These are phyloP conservation scores for Laothoe populi DNA, from an alignment of 2,888 invertebrate species.

Conservation along the genomic window DNA sequence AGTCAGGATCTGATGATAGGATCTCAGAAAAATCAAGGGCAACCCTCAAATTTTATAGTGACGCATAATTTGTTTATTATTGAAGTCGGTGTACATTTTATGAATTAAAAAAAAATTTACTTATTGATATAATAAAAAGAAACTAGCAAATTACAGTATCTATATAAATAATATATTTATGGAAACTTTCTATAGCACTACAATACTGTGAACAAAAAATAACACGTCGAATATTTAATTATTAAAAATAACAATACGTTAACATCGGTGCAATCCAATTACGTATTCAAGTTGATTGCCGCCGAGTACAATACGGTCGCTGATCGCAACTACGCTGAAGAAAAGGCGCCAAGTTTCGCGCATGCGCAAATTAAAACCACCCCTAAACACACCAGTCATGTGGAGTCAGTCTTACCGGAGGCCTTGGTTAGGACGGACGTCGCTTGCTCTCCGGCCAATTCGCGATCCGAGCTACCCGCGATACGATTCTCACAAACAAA, in stretches of 20 bases:
- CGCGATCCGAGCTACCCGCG: constrained; percentile 41
- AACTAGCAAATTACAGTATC: background rate
- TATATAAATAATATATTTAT: background rate
- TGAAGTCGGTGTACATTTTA: no score
- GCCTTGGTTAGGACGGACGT: constrained; percentile 54
- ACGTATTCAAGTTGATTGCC: constrained; percentile 79
- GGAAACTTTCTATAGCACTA: background rate
- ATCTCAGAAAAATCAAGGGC: no score
- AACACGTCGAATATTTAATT: constrained; percentile 12
- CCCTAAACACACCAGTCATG: constrained; percentile 60
- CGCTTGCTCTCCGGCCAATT: constrained; percentile 32
- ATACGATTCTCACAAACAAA: constrained; percentile 26
- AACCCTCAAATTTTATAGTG: no score
- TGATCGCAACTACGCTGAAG: constrained; percentile 66
- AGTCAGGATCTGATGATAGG: no score
- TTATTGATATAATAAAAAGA: no score
- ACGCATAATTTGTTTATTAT: no score
- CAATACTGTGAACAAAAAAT: constrained; percentile 8
- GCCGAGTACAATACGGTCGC: constrained; percentile 71
- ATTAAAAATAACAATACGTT: constrained; percentile 29
- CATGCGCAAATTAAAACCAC: constrained; percentile 59
- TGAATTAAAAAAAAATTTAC: no score
- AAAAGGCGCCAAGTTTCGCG: constrained; percentile 79
- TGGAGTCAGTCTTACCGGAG: constrained; percentile 65
- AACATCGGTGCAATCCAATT: constrained; percentile 57